Base-by-base conservation (phyloP, 2,113 vertebrate genomes). In the Pedetes capensis region DNA sequence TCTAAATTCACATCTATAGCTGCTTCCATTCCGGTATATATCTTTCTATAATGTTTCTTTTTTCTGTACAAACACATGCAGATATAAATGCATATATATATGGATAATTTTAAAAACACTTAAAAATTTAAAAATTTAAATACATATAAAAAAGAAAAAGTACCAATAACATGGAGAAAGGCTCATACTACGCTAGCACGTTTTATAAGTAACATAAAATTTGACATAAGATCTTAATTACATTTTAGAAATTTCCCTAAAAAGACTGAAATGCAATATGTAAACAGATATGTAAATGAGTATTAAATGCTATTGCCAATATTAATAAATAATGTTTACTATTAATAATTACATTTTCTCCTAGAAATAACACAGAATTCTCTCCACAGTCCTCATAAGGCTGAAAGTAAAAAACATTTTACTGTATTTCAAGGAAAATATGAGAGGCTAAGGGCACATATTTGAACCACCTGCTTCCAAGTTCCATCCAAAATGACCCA, bases 401-500 rank as follows among this genome's bases (percentile, higher is more conserved):
- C 44, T 90, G 25, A 80, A 85, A 84, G 78, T 63, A 78, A 82
- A 96, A 93, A 78, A 37, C 29, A 64, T 76, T 25, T n/a, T 53
- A 27, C 17, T n/a, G 37, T 10, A 39, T 55, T 90, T 88, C 63
- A 74, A 22, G 25, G 44, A 51, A 91, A 85, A 63, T 44, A 44
- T 22, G n/a, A 6, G 81, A 63, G 16, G 22, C 72, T 47, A 66
- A 94, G 53, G 42, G 57, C 61, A 81, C 95, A 95, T 96, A 93
- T 93, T 93, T 96, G 75, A 96, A 85, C 90, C 96, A 95, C 91
- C 92, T 95, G 96, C 84, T 72, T 93, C 42, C 87, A 75, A 72
- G 55, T 68, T 72, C 49, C 59, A 68, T 85, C 76, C 80, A 94
- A 93, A 93, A 84, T 94, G 96, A 97, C 96, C 96, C 79, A 94